These are phyloP conservation scores for Cataglyphis albicans DNA, from an alignment of 2,888 invertebrate species.

Conservation along the genomic window DNA sequence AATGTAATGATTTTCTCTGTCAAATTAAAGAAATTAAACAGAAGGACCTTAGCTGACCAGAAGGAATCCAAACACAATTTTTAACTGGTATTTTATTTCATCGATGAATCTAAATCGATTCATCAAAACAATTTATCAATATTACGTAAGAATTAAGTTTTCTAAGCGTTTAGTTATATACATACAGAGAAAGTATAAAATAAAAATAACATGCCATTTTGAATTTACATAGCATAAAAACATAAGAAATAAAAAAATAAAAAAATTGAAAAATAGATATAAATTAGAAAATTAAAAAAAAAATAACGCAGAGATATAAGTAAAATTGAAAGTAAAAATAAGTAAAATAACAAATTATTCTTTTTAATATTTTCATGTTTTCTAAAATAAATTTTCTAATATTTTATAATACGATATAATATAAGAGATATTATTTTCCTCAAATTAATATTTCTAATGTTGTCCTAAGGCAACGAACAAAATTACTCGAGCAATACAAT, in stretches of 20 bases:
- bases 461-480: neutral
- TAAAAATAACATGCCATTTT: neutral
- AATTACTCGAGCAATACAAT: slow-evolving; percentile 57
- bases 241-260: too few relatives aligned
- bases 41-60: slow-evolving; percentile 80
- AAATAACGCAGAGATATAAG: neutral
- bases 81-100: slow-evolving; percentile 61
- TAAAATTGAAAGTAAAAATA: neutral
- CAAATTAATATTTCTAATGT: slow-evolving; percentile 4
- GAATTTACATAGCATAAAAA: neutral
- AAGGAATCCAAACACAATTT: slow-evolving; percentile 72
- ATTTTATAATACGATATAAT: neutral
- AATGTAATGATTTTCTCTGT: slow-evolving; percentile 82
- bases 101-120: slow-evolving; percentile 2
- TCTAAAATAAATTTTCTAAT: slow-evolving; percentile 8
- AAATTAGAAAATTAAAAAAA: neutral
- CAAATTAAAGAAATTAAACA: slow-evolving; percentile 84
- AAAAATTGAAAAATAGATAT: neutral
- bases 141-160: neutral
- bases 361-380: neutral
- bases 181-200: neutral
- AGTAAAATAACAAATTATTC: neutral
- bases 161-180: neutral
- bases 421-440: neutral
- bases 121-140: neutral